Evolutionary conservation across 1,140 invertebrate species (phyloP).

Genomic region (Lucilia cuprina): DNA sequence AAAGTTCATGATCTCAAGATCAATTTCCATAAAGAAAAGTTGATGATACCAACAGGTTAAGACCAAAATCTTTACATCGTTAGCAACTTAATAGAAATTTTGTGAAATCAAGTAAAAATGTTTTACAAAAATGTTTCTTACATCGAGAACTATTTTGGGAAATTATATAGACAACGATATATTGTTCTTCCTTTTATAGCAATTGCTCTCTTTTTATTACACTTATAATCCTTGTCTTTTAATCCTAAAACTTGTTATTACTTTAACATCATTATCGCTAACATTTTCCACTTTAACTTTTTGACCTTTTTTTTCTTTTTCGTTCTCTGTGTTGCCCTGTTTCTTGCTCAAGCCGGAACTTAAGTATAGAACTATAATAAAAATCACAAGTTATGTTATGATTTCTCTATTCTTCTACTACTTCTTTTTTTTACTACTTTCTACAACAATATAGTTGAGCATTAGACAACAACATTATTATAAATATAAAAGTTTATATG

Average conservation of each 20-base stretch:
- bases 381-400: conserved; percentile 28
- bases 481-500: not conserved
- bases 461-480: not conserved
- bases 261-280: not conserved
- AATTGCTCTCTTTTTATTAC: no score
- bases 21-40: no score
- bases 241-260: not conserved
- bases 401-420: not conserved
- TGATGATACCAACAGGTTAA: no score
- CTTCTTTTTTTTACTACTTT: not conserved
- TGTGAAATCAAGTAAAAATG: no score
- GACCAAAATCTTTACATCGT: no score
- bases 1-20: no score
- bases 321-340: not conserved
- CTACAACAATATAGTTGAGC: conserved; percentile 8
- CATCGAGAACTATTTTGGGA: no score
- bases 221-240: no score
- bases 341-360: not conserved
- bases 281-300: not conserved
- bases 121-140: no score
- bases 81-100: no score
- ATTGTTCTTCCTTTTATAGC: no score
- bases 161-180: no score
- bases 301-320: not conserved
- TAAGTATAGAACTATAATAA: not conserved